Evolutionary conservation across 2,113 vertebrate species (phyloP).

Genomic region (Centropus bengalensis): DNA sequence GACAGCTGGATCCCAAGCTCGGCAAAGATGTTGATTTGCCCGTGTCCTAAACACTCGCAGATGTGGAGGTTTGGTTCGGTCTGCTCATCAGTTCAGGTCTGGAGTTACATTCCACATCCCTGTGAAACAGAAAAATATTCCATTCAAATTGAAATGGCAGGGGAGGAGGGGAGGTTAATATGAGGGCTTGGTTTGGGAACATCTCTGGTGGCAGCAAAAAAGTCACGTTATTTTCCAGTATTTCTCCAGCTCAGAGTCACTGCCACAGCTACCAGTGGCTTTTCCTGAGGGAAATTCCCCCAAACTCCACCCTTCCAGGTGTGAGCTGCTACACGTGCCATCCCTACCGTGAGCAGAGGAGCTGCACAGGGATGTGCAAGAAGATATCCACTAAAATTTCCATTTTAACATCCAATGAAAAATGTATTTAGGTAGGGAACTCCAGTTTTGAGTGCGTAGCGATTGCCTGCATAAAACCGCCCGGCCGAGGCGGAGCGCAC

Average conservation of each 20-base stretch:
- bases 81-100: constrained; percentile 21
- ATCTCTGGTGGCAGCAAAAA: constrained; percentile 22
- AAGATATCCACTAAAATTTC: constrained; percentile 45
- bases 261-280: not conserved
- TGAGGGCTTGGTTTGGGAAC: not conserved
- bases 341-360: constrained; percentile 44
- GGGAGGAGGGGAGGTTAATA: constrained; percentile 28
- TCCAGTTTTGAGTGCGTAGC: constrained; percentile 47
- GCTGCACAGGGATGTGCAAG: not conserved
- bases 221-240: constrained; percentile 32
- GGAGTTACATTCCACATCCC: constrained; percentile 3
- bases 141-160: constrained; percentile 55
- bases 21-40: not conserved
- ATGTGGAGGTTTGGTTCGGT: not conserved
- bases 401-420: constrained; percentile 57
- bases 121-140: constrained; percentile 28
- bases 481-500: constrained; percentile 50
- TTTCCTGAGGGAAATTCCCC: constrained; percentile 45
- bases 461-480: constrained; percentile 54
- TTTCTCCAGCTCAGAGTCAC: constrained; percentile 7
- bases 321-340: constrained; percentile 1
- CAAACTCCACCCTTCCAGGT: constrained; percentile 41
- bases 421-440: constrained; percentile 60
- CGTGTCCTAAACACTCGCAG: not conserved
- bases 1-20: not conserved